These are phyloP conservation scores for Ditylenchus weischeri DNA, from an alignment of 2,888 invertebrate genomes.

Conservation along the genomic window DNA sequence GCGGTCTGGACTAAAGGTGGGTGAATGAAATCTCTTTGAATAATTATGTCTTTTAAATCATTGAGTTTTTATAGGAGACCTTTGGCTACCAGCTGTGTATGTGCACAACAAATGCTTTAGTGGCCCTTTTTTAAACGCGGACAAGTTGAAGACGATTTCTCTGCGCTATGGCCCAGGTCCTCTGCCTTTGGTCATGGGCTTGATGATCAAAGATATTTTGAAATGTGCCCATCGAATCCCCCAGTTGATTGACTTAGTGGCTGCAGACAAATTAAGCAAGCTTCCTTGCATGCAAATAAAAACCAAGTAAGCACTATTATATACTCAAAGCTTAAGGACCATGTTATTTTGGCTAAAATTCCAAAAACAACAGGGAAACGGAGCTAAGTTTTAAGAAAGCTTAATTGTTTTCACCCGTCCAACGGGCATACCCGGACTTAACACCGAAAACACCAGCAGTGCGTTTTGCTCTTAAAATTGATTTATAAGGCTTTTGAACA, in stretches of 20 bases:
- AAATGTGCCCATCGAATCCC: background rate
- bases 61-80: constrained; percentile 18
- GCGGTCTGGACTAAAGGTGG: constrained; percentile 25
- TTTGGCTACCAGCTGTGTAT: constrained; percentile 24
- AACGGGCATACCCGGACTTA: too few species aligned
- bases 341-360: too few species aligned
- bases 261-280: constrained; percentile 3
- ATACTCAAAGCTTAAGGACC: too few species aligned
- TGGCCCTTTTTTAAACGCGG: constrained; percentile 23
- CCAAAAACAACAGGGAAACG: too few species aligned
- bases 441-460: too few species aligned
- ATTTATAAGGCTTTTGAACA: too few species aligned
- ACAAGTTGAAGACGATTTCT: constrained; percentile 9
- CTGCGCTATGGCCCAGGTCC: constrained; percentile 23
- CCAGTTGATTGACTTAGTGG: background rate
- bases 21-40: background rate
- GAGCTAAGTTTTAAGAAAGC: too few species aligned
- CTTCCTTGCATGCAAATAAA: constrained; percentile 1
- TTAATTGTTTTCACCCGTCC: too few species aligned
- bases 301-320: background rate
- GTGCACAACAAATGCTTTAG: constrained; percentile 19
- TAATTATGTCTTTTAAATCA: background rate
- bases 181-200: constrained; percentile 25
- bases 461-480: too few species aligned
- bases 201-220: constrained; percentile 18